Conservation (phyloP, 2,797 vertebrate species). For the Cossypha niveicapilla region DNA sequence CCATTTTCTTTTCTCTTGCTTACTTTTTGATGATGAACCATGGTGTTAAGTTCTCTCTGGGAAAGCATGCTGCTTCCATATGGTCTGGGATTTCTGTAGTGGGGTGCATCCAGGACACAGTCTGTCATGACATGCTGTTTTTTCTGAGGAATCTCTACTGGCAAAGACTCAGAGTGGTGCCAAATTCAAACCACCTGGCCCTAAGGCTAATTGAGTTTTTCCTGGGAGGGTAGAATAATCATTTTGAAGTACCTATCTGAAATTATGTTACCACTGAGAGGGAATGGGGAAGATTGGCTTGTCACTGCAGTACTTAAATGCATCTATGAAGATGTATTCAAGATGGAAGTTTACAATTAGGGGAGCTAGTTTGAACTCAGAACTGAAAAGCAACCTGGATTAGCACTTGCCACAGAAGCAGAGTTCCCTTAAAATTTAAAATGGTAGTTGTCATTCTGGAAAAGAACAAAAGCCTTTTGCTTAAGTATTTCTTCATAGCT, state of each 20-base stretch:
- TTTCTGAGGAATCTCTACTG: slow-evolving; percentile 1
- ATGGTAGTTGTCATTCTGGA: not conserved
- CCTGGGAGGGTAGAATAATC: slow-evolving; percentile 16
- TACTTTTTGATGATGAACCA: slow-evolving; percentile 28
- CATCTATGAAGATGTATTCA: not conserved
- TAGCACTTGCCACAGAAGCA: not conserved
- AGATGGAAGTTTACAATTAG: not conserved
- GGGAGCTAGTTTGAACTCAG: not conserved
- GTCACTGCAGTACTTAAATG: not conserved
- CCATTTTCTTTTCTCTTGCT: slow-evolving; percentile 3
- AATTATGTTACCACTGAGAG: slow-evolving; percentile 30
- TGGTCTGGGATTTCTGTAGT: slow-evolving; percentile 47
- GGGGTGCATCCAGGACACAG: slow-evolving; percentile 52
- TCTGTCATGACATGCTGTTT: slow-evolving; percentile 42
- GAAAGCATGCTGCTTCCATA: slow-evolving; percentile 47
- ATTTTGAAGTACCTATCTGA: slow-evolving; percentile 22
- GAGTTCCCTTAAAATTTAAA: not conserved
- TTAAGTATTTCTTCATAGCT: not conserved
- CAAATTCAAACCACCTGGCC: slow-evolving; percentile 51
- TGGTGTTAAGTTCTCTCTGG: slow-evolving; percentile 33
- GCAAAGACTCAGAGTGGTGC: not conserved
- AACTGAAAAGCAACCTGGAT: not conserved
- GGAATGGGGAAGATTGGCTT: not conserved
- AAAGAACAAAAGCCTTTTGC: not conserved
- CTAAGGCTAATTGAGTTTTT: slow-evolving; percentile 48